Conservation (phyloP, 2,888 invertebrate genomes). For the Drosophila stalkeri region DNA sequence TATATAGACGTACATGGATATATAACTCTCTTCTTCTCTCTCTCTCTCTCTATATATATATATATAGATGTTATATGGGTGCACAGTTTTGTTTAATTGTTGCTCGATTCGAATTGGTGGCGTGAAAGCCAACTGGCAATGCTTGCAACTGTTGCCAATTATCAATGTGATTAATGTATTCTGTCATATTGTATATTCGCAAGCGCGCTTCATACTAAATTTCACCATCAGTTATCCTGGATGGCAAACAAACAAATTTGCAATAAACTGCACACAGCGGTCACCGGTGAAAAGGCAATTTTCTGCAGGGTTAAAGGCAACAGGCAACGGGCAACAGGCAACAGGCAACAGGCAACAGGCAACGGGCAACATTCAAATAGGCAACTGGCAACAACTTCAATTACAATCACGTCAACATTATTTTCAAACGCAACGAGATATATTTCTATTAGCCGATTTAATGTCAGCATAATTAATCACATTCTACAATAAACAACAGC, state of each 20-base stretch:
- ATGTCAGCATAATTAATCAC: conserved; percentile 81
- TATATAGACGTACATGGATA: conserved; percentile 17
- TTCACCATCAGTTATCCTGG: conserved; percentile 77
- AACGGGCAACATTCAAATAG: conserved; percentile 27
- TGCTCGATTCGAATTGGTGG: conserved; percentile 38
- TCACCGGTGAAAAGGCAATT: conserved; percentile 74
- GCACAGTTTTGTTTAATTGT: conserved; percentile 55
- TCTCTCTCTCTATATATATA: not conserved
- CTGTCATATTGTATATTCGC: conserved; percentile 74
- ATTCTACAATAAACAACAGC: conserved; percentile 57
- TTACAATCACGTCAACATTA: conserved; percentile 80
- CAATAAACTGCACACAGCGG: conserved; percentile 72
- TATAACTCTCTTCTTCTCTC: not conserved
- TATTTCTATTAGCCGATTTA: conserved; percentile 82
- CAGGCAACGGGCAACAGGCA: conserved; percentile 23
- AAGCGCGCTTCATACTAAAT: conserved; percentile 71
- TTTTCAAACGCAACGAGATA: conserved; percentile 78
- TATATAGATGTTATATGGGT: conserved; percentile 39
- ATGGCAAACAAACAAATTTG: conserved; percentile 70
- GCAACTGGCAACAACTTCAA: conserved; percentile 68
- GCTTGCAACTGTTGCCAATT: conserved; percentile 71
- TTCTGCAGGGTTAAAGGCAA: conserved; percentile 70
- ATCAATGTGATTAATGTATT: conserved; percentile 72
- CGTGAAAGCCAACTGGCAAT: conserved; percentile 57
- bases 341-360: conserved; percentile 36